These are phyloP conservation scores for Crossoptilon crossoptilon DNA, from an alignment of 2,797 vertebrate genomes.

Conservation along the genomic window DNA sequence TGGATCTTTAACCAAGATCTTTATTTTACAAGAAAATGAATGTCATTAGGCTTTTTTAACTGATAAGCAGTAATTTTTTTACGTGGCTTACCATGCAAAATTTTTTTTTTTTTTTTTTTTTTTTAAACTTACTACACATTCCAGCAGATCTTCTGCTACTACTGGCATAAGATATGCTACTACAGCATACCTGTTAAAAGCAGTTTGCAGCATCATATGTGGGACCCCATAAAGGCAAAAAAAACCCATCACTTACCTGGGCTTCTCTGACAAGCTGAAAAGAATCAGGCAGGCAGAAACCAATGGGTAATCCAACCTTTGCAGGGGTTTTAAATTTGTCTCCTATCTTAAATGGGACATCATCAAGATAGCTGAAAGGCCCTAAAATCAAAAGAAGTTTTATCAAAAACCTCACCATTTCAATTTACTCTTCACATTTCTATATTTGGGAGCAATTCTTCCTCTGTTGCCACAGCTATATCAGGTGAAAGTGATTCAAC, in stretches of 20 bases:
- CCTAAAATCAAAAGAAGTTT: slow-evolving; percentile 80
- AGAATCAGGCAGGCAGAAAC: slow-evolving; percentile 90
- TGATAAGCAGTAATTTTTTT: not conserved
- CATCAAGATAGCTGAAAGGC: slow-evolving; percentile 96
- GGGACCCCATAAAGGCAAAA: not conserved
- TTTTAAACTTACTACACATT: not conserved
- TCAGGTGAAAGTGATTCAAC: not conserved
- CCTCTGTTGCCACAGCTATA: not conserved
- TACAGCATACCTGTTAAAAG: not conserved
- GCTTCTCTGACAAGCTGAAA: slow-evolving; percentile 83
- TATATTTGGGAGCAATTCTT: not conserved
- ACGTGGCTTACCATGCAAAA: not conserved
- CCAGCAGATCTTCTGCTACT: not conserved
- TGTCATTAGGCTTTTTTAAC: not conserved
- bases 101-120: too few species aligned
- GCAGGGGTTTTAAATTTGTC: slow-evolving; percentile 94
- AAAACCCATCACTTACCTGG: slow-evolving; percentile 82
- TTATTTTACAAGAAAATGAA: not conserved
- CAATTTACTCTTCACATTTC: not conserved
- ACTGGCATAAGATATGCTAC: not conserved
- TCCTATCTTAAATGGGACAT: slow-evolving; percentile 97
- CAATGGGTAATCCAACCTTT: slow-evolving; percentile 95
- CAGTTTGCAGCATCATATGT: rapidly evolving
- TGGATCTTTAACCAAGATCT: not conserved
- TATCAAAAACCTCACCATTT: not conserved